A percentile compares a stretch with the other conserved stretches of the same genome.
Evolutionary conservation across 2,113 vertebrate species (phyloP).

Genomic region (Empidonax alnorum): DNA sequence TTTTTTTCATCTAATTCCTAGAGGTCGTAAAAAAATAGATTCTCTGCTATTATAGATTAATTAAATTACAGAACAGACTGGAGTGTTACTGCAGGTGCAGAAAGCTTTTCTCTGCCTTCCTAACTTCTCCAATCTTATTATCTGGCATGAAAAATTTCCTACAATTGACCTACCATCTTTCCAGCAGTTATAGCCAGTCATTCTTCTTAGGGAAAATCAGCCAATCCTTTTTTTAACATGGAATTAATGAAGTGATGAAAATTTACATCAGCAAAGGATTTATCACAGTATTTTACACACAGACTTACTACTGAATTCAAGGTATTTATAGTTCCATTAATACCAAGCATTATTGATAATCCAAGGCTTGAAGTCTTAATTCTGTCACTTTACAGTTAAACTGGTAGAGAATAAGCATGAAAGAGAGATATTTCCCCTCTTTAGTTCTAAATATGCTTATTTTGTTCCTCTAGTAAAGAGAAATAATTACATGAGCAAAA

Average conservation of each 20-base stretch:
- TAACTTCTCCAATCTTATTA: not conserved
- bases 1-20: not conserved
- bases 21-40: not conserved
- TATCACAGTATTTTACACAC: not conserved
- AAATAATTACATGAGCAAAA: not conserved
- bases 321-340: conserved; percentile 22
- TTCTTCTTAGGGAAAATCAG: conserved; percentile 1
- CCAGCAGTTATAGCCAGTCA: not conserved
- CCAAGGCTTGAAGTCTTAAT: not conserved
- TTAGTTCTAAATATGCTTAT: not conserved
- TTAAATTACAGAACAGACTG: not conserved
- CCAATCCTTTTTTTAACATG: conserved; percentile 23
- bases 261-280: conserved; percentile 41
- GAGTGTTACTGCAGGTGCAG: not conserved
- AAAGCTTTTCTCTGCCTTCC: not conserved
- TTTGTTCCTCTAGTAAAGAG: not conserved
- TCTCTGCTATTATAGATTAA: not conserved
- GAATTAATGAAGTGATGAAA: conserved; percentile 54
- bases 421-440: not conserved
- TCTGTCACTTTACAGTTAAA: not conserved
- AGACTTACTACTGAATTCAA: not conserved
- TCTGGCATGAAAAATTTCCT: conserved; percentile 24
- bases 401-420: not conserved
- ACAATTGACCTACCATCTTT: conserved; percentile 7
- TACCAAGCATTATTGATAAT: not conserved